phyloP scores from a whole-genome alignment of 2,888 invertebrate species.

The Nysson spinosus region DNA sequence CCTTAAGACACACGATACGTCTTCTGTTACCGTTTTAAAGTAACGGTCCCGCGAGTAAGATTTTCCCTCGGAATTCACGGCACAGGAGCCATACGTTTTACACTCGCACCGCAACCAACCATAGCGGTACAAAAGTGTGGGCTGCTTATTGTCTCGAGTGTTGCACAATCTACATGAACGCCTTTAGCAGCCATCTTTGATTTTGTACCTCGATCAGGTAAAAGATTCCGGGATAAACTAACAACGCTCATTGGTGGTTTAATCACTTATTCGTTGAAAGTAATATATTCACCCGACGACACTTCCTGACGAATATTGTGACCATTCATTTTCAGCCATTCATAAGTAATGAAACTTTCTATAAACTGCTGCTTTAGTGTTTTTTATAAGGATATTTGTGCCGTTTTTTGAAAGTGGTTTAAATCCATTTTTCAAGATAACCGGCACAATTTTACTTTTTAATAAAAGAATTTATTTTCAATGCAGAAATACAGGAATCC shows the following conservation, averaged over 20 bases:
- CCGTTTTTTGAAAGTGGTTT: no score
- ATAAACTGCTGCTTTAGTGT: no score
- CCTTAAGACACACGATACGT: conserved; percentile 46
- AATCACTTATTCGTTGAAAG: not conserved
- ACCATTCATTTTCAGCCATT: no score
- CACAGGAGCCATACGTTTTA: conserved; percentile 17
- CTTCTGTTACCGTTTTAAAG: conserved; percentile 52
- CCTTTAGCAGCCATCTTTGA: conserved; percentile 6
- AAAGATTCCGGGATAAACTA: not conserved
- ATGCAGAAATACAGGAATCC: no score
- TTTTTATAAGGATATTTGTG: no score
- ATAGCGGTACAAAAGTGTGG: conserved; percentile 30
- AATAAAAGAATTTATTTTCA: no score
- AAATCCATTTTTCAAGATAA: no score
- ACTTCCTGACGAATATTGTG: no score
- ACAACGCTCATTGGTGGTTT: not conserved
- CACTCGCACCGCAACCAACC: conserved; percentile 4
- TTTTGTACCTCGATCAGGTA: conserved; percentile 3
- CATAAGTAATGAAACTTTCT: no score
- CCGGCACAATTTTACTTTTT: no score
- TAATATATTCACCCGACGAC: no score
- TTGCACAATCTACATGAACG: conserved; percentile 25
- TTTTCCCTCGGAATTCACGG: conserved; percentile 40
- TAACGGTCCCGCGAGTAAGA: conserved; percentile 49
- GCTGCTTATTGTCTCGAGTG: conserved; percentile 28